Conservation (phyloP, 2,888 invertebrate species). For the Drosophila austrosaltans region DNA sequence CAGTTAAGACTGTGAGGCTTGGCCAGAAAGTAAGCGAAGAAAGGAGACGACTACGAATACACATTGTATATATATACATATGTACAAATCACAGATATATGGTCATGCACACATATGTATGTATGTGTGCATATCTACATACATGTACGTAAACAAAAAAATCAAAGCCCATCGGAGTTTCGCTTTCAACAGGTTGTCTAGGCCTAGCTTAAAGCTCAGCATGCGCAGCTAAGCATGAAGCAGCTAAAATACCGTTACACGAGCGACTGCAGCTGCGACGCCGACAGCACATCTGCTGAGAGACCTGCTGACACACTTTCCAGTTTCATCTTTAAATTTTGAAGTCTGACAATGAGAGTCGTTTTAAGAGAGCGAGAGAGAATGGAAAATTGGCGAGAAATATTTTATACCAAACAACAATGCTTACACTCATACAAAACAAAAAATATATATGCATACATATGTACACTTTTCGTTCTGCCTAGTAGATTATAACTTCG, state of each 20-base stretch:
- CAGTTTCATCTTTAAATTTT: constrained; percentile 48
- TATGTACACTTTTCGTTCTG: constrained; percentile 38
- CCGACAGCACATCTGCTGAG: constrained; percentile 38
- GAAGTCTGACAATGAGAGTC: constrained; percentile 32
- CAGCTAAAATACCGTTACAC: constrained; percentile 82
- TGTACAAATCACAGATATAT: not conserved
- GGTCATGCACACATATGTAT: not conserved
- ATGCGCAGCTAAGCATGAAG: constrained; percentile 75
- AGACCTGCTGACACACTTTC: constrained; percentile 85
- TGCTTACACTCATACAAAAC: constrained; percentile 21
- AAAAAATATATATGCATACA: not conserved
- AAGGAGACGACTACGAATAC: constrained; percentile 29
- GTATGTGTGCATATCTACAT: constrained; percentile 26
- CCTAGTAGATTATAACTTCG: constrained; percentile 36
- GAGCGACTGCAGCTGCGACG: constrained; percentile 73
- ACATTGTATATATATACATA: constrained; percentile 1
- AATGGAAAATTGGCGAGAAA: constrained; percentile 70
- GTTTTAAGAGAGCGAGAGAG: constrained; percentile 24
- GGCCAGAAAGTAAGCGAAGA: constrained; percentile 46
- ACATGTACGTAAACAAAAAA: not conserved
- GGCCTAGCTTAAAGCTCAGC: constrained; percentile 55
- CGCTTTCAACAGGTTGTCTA: constrained; percentile 83
- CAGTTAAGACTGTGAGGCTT: constrained; percentile 76
- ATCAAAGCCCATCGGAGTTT: constrained; percentile 62
- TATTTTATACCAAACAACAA: constrained; percentile 60